Conservation (phyloP, 2,113 vertebrate genomes). For the Psilopsiagon aurifrons region DNA sequence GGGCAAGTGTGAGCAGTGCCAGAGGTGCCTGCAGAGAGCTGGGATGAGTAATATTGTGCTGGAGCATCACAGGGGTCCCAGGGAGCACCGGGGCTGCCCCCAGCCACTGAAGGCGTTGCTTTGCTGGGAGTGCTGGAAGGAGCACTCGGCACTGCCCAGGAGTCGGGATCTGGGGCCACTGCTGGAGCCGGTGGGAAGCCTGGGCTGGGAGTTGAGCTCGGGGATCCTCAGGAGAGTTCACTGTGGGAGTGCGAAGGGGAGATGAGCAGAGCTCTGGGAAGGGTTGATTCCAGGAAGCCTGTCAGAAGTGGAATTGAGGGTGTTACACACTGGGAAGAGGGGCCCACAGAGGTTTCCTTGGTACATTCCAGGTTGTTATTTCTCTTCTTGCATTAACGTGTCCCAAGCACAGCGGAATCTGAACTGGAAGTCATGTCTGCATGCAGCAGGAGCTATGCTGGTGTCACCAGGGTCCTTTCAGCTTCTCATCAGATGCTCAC, state of each 20-base stretch:
- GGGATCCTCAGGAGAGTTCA: background rate
- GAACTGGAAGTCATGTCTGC: background rate
- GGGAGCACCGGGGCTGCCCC: background rate
- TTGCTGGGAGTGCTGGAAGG: too few species aligned
- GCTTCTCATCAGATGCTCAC: background rate
- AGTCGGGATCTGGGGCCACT: background rate
- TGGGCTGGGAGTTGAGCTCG: accelerated
- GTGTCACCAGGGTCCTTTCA: background rate
- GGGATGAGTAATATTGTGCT: background rate
- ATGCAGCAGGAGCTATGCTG: background rate
- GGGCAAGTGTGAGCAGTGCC: background rate
- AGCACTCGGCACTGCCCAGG: accelerated
- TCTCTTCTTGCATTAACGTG: background rate
- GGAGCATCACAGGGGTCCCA: background rate
- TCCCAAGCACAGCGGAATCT: background rate
- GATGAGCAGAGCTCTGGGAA: background rate
- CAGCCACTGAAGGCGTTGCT: too few species aligned
- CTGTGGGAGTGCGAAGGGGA: background rate
- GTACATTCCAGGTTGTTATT: background rate
- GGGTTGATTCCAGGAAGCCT: background rate
- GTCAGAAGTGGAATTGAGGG: too few species aligned
- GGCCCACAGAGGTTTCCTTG: background rate
- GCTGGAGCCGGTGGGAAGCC: background rate
- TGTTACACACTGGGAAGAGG: background rate
- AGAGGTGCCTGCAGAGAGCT: background rate